These are phyloP conservation scores for Xestobium rufovillosum DNA, from an alignment of 2,888 invertebrate species.

Conservation along the genomic window DNA sequence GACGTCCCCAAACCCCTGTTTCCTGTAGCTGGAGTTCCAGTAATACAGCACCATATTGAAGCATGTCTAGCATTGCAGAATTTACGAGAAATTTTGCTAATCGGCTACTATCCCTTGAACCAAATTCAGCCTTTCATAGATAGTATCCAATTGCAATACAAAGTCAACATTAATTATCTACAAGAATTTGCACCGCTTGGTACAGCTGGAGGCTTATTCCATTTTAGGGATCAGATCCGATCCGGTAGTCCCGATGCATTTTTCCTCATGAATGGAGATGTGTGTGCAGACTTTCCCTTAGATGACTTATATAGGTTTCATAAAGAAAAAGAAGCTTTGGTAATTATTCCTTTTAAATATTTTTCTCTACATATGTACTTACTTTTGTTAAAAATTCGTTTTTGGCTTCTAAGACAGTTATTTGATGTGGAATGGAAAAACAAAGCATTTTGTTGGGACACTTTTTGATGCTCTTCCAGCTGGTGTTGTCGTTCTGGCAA, in stretches of 20 bases:
- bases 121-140: constrained; percentile 81
- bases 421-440: neutral
- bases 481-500: too few species aligned
- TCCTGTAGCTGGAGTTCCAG: constrained; percentile 91
- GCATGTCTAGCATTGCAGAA: constrained; percentile 74
- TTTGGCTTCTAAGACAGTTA: too few species aligned
- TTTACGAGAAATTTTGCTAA: constrained; percentile 84
- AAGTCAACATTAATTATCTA: constrained; percentile 80
- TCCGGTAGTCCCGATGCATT: constrained; percentile 82
- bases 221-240: constrained; percentile 92
- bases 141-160: constrained; percentile 78
- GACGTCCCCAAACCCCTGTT: constrained; percentile 98
- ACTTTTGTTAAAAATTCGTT: too few species aligned
- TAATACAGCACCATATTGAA: constrained; percentile 96
- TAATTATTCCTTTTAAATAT: constrained; percentile 35
- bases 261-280: constrained; percentile 95
- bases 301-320: constrained; percentile 76
- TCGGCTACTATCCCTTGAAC: constrained; percentile 84
- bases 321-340: constrained; percentile 47
- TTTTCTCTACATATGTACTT: constrained; percentile 3
- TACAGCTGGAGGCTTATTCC: constrained; percentile 94
- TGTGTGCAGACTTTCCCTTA: constrained; percentile 93
- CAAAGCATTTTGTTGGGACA: too few species aligned
- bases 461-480: too few species aligned
- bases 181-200: constrained; percentile 94